These are phyloP conservation scores for Haliclystus octoradiatus DNA, from an alignment of 30 jellyfish, hydroid and myxozoan genomes.

Conservation along the genomic window DNA sequence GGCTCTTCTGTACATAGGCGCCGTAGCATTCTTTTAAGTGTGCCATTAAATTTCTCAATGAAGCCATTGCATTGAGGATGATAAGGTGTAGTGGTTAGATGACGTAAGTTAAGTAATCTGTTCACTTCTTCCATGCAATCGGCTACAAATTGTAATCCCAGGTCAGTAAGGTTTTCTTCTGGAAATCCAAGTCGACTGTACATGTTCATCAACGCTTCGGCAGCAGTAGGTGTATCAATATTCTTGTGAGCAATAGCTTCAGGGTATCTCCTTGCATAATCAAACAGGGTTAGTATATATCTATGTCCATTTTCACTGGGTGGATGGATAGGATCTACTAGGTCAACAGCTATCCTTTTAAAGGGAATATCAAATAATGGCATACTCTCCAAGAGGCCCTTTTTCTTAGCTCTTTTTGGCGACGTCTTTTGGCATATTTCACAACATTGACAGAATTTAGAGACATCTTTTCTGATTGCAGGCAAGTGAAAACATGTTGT, in stretches of 20 bases:
- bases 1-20: constrained; percentile 38
- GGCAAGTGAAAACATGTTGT: constrained; percentile 21
- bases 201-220: constrained; percentile 37
- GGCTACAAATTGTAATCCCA: constrained; percentile 31
- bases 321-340: constrained; percentile 32
- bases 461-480: constrained; percentile 14
- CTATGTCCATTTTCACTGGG: constrained; percentile 35
- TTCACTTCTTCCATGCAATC: constrained; percentile 37
- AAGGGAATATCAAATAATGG: constrained; percentile 31
- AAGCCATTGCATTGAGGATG: constrained; percentile 42
- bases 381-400: too few species aligned
- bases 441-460: constrained; percentile 20
- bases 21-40: constrained; percentile 21
- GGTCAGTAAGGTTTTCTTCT: constrained; percentile 22
- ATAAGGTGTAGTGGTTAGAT: constrained; percentile 26
- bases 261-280: constrained; percentile 32
- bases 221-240: constrained; percentile 40
- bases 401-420: constrained; percentile 20
- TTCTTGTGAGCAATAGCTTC: constrained; percentile 36
- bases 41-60: constrained; percentile 31
- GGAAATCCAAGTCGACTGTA: constrained; percentile 28
- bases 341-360: constrained; percentile 34
- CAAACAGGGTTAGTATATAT: constrained; percentile 21
- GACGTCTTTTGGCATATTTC: constrained; percentile 9
- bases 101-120: constrained; percentile 12